phyloP scores from a whole-genome alignment of 2,113 vertebrate genomes.

The Aepyceros melampus region DNA sequence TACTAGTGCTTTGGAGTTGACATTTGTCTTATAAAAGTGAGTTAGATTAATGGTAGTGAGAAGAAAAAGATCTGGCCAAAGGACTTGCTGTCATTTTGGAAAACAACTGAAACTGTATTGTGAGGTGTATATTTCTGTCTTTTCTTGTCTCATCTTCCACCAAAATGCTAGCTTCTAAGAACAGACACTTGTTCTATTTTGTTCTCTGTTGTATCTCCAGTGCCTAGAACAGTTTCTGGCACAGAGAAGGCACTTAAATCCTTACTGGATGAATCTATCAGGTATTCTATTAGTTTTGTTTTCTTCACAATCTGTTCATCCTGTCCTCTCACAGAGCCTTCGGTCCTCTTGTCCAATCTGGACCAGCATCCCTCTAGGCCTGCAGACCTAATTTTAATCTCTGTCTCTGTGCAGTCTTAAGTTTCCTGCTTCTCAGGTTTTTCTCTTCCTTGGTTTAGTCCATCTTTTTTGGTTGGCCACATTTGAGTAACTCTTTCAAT shows the following conservation, averaged over 20 bases:
- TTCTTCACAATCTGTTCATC: background rate
- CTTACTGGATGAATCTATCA: background rate
- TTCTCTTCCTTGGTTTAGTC: background rate
- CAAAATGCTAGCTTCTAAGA: background rate
- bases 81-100: background rate
- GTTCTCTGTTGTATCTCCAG: background rate
- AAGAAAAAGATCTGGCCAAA: background rate
- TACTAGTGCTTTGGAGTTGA: background rate
- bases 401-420: background rate
- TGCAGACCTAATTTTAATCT: background rate
- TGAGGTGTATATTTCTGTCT: background rate
- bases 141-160: background rate
- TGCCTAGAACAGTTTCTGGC: background rate
- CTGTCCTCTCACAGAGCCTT: background rate
- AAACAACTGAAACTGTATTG: background rate
- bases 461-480: background rate
- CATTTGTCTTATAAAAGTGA: background rate
- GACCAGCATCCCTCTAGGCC: background rate
- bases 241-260: background rate
- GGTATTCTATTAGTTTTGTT: background rate
- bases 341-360: background rate
- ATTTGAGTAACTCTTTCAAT: background rate
- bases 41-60: background rate
- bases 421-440: background rate
- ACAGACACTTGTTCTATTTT: background rate